Evolutionary conservation across 2,797 vertebrate species (phyloP).

Genomic region (Phaenicophaeus curvirostris): DNA sequence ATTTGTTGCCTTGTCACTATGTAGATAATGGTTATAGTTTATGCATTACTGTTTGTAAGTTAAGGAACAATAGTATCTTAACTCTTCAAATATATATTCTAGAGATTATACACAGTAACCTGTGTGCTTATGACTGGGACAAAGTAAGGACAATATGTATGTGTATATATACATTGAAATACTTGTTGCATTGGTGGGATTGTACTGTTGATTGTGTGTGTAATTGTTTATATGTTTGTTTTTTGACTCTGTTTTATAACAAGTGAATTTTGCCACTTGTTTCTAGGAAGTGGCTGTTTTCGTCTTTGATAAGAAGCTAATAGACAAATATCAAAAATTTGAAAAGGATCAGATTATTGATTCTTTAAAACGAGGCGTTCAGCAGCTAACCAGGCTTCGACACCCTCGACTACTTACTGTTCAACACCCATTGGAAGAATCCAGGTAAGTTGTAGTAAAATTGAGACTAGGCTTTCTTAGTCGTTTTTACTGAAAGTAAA

Average conservation of each 20-base stretch:
- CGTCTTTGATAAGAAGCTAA: conserved; percentile 97
- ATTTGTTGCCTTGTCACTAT: neutral
- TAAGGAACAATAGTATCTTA: neutral
- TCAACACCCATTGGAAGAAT: conserved; percentile 97
- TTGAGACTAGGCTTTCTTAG: neutral
- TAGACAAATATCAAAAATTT: conserved; percentile 96
- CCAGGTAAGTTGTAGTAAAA: conserved; percentile 82
- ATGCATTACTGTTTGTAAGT: accelerated
- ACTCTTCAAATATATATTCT: neutral
- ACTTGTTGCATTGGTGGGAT: neutral
- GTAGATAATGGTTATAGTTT: neutral
- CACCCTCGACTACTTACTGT: conserved; percentile 96
- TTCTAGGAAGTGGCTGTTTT: conserved; percentile 97
- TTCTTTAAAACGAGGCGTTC: conserved; percentile 92
- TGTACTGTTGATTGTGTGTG: neutral
- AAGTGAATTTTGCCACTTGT: neutral
- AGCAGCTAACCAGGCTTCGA: conserved; percentile 93
- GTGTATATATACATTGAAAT: neutral
- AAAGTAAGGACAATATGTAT: neutral
- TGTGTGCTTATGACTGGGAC: neutral
- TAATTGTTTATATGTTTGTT: neutral
- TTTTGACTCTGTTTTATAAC: neutral
- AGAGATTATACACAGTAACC: neutral
- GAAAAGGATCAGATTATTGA: conserved; percentile 98
- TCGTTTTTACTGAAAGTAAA: neutral